Evolutionary conservation across 2,797 vertebrate genomes (phyloP), one percentile per base, ranked within the genome.

Genomic region (Simalia tracyae): DNA sequence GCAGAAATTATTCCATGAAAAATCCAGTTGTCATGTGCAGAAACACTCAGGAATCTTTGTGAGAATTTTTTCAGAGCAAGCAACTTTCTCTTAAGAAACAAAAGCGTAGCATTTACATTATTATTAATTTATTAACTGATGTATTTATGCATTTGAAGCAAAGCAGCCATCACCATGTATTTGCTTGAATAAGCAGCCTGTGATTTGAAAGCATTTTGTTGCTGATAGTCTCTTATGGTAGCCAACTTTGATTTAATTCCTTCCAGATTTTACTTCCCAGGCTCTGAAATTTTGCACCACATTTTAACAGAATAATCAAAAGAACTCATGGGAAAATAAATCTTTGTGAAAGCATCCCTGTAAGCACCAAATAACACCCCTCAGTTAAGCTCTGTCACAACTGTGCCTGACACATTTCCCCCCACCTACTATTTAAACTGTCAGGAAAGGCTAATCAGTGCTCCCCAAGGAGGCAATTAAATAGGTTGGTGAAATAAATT

Each of bases 401-500:
- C 1, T 91, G 63, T 81, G 88, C 85, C 91, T 54, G 19, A 81
- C 87, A 93, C 85, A 15, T 95, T 95, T 95, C 91, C 94, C 3
- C 19, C 0, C 86, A 92, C 9, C 24, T 85, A 93, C 88, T 50
- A 92, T 64, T 66, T 60, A 93, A 17, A 42, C 88, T 90, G 56
- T 92, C 89, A 92, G 50, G 89, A 95, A 93, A 93, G 4, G 31
- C 31, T 84, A 92, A 14, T 94, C 92, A 59, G 87, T 90, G 89
- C 50, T 93, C 89, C 93, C 93, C 64, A 22, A 1, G 14, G 90
- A 93, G 10, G 54, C 89, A 91, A 93, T 93, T 88, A 92, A 86
- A 81, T 93, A 93, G 61, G 61, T n/a, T 87, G 89, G 81, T 60
- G 85, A 92, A 95, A 96, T 85, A 93, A 15, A 93, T 84, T 90